Evolutionary conservation across 2,797 vertebrate genomes (phyloP).

Genomic region (Schizopygopsis pylzovi): DNA sequence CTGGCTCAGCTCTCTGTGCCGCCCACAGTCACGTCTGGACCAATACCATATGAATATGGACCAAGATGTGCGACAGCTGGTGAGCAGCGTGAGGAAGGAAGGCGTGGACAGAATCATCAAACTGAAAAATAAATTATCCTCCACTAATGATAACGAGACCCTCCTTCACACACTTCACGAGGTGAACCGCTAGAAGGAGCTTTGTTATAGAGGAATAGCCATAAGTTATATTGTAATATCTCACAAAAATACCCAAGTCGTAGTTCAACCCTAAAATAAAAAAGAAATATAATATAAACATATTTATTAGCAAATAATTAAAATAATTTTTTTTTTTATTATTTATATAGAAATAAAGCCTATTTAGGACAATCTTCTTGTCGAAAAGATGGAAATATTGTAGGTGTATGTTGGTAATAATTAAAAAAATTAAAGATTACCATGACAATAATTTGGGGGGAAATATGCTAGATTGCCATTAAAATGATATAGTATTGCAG

Average conservation of each 20-base stretch:
- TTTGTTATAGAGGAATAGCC: background rate
- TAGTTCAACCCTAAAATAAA: background rate
- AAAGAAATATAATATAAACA: background rate
- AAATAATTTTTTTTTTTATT: too few species aligned
- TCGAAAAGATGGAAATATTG: background rate
- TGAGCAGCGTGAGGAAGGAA: conserved; percentile 73
- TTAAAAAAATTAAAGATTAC: background rate
- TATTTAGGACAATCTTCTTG: background rate
- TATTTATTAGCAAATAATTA: too few species aligned
- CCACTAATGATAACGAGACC: conserved; percentile 63
- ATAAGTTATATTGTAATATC: background rate
- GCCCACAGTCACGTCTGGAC: conserved; percentile 73
- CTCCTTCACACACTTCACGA: conserved; percentile 66
- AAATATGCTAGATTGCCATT: background rate
- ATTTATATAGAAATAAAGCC: too few species aligned
- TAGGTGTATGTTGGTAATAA: background rate
- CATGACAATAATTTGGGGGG: background rate
- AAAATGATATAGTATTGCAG: background rate
- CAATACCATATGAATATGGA: conserved; percentile 73
- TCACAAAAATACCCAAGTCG: background rate
- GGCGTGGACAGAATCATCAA: conserved; percentile 71
- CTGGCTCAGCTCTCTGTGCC: conserved; percentile 13
- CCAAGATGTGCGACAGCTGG: conserved; percentile 73
- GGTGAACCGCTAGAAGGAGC: conserved; percentile 60
- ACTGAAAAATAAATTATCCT: conserved; percentile 77